phyloP scores from a whole-genome alignment of 2,888 invertebrate genomes.

The Drosophila setosimentum region DNA sequence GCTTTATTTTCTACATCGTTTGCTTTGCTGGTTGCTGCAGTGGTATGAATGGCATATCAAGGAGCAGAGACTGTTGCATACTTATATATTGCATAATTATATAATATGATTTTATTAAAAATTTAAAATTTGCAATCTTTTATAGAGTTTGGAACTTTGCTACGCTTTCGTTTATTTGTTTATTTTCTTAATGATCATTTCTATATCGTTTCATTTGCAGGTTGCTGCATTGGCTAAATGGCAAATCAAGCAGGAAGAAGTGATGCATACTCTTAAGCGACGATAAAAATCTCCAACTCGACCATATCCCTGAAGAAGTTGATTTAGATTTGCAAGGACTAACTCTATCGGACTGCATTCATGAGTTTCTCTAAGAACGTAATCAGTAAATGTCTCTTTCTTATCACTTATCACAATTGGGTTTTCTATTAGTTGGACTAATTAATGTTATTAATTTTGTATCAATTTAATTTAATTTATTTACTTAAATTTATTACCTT shows the following conservation, averaged over 20 bases:
- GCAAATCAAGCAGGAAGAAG: not conserved
- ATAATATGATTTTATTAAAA: not conserved
- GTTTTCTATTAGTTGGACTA: not conserved
- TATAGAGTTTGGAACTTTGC: not conserved
- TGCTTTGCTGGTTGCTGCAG: not conserved
- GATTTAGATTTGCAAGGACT: not conserved
- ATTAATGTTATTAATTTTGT: not conserved
- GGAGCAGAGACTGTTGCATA: not conserved
- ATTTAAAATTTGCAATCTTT: not conserved
- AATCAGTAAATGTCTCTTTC: not conserved
- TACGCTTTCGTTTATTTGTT: not conserved
- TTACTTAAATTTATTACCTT: not conserved
- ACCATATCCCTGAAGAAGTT: not conserved
- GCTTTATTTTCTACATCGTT: not conserved
- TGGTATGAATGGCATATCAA: not conserved
- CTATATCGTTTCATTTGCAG: not conserved
- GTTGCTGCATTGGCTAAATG: not conserved
- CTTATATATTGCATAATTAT: not conserved
- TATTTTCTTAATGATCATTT: not conserved
- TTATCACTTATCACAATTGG: too few species aligned
- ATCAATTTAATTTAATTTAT: not conserved
- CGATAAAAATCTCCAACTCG: not conserved
- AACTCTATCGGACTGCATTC: not conserved
- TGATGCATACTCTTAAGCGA: not conserved
- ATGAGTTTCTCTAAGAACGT: not conserved